Evolutionary conservation across 2,113 vertebrate species (phyloP).

Genomic region (Plestiodon gilberti): DNA sequence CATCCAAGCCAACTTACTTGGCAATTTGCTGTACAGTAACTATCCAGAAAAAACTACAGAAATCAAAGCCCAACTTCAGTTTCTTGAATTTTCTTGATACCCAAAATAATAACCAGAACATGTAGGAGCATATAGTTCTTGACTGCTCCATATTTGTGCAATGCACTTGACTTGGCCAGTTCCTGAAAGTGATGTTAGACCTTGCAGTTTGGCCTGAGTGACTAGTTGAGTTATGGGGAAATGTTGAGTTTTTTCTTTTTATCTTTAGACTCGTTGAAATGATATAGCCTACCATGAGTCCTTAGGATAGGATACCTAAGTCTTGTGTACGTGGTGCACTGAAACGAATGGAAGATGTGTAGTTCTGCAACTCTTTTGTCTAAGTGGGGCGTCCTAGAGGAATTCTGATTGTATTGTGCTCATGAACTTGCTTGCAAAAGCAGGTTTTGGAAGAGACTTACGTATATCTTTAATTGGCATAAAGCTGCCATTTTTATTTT

Average conservation of each 20-base stretch:
- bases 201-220: not conserved
- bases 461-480: constrained; percentile 34
- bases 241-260: not conserved
- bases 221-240: not conserved
- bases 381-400: not conserved
- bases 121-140: not conserved
- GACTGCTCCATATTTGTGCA: not conserved
- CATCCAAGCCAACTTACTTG: not conserved
- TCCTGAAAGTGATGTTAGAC: not conserved
- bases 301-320: not conserved
- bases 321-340: not conserved
- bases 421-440: not conserved
- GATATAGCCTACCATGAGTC: not conserved
- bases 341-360: not conserved
- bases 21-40: no score
- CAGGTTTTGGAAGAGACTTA: not conserved
- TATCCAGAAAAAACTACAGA: not conserved
- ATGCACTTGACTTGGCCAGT: not conserved
- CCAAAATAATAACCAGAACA: no score
- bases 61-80: not conserved
- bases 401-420: not conserved
- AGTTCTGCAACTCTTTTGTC: not conserved
- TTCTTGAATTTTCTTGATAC: not conserved
- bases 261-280: not conserved
- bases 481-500: constrained; percentile 71